Percentiles rank a stretch among this genome's conserved stretches.
Conservation (phyloP, 2,888 invertebrate species). For the Campopleginae sp. region DNA sequence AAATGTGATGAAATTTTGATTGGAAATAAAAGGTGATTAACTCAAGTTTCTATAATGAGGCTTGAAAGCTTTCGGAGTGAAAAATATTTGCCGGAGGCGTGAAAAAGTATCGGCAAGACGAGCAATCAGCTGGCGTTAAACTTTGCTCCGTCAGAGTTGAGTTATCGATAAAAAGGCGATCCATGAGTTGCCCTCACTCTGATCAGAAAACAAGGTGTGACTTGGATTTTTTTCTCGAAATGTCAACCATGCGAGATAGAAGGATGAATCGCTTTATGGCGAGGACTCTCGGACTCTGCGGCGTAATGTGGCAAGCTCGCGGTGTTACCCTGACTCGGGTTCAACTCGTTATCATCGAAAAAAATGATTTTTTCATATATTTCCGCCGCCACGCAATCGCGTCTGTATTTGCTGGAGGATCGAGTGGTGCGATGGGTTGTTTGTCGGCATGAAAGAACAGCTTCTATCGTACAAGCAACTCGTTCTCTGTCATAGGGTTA, state of each 20-base stretch:
- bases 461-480: slow-evolving; percentile 10
- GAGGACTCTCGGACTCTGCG: not conserved
- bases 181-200: not conserved
- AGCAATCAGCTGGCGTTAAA: too few relatives aligned
- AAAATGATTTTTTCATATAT: slow-evolving; percentile 7
- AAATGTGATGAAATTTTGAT: not conserved
- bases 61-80: not conserved
- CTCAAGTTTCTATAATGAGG: not conserved
- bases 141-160: too few relatives aligned
- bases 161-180: too few relatives aligned
- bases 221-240: not conserved
- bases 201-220: not conserved
- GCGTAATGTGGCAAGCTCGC: not conserved
- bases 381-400: slow-evolving; percentile 52
- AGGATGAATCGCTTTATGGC: not conserved
- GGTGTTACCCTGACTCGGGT: slow-evolving; percentile 31
- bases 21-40: not conserved
- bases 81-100: not conserved
- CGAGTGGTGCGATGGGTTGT: slow-evolving; percentile 41
- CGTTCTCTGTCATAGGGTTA: slow-evolving; percentile 65
- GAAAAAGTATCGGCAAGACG: not conserved
- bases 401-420: slow-evolving; percentile 37
- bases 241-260: not conserved
- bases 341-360: slow-evolving; percentile 47
- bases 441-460: slow-evolving; percentile 37